Evolutionary conservation across 2,888 invertebrate genomes (phyloP).

Genomic region (Diarsia dahlii): DNA sequence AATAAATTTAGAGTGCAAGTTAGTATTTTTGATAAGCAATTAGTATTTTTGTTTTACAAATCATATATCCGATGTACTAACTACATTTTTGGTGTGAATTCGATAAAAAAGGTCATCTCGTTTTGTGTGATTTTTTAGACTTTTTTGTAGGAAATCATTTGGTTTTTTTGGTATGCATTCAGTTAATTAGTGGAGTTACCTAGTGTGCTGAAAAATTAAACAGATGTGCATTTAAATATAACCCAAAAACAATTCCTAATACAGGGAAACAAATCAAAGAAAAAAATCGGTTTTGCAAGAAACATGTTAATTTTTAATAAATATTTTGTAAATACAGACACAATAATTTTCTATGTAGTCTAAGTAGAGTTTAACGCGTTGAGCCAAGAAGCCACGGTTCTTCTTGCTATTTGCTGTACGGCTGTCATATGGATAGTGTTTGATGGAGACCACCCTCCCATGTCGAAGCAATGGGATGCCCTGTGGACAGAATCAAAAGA

Average conservation of each 20-base stretch:
- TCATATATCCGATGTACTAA: no score
- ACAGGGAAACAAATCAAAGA: background rate
- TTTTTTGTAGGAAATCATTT: no score
- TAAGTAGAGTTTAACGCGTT: constrained; percentile 38
- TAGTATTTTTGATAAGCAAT: no score
- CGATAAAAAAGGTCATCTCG: no score
- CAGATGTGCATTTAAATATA: no score
- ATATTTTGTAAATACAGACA: background rate
- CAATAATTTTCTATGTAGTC: background rate
- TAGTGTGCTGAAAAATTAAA: no score
- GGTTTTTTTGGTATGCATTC: no score
- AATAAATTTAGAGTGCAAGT: no score
- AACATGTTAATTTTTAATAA: background rate
- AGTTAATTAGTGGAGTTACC: no score
- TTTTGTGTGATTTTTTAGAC: no score
- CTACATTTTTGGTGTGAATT: no score
- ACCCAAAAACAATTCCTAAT: background rate
- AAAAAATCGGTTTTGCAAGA: background rate
- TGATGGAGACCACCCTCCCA: constrained; percentile 78
- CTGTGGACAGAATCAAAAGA: constrained; percentile 69
- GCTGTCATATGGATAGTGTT: constrained; percentile 85
- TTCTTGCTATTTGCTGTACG: constrained; percentile 79
- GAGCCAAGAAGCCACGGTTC: constrained; percentile 83
- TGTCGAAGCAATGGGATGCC: constrained; percentile 88
- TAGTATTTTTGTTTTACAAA: no score